phyloP scores from a whole-genome alignment of 2,888 invertebrate genomes.

The Lepidochitona cinerea region DNA sequence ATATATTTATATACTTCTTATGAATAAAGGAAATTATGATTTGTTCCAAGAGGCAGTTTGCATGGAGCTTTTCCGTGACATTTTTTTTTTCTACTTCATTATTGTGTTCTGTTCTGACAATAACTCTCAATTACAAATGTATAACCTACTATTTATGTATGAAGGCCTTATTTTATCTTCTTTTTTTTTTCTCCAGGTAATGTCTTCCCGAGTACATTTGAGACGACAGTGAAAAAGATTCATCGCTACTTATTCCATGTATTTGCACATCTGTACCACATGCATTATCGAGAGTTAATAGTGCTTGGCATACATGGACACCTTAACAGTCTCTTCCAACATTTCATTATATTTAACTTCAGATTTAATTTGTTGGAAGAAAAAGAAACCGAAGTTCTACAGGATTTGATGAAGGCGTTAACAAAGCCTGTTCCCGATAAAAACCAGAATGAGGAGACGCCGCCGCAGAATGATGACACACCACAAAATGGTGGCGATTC shows the following conservation, averaged over 20 bases:
- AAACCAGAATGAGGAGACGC: slow-evolving; percentile 50
- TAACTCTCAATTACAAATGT: too few species aligned
- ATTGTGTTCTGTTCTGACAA: too few species aligned
- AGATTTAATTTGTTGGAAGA: slow-evolving; percentile 94
- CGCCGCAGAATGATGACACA: background rate
- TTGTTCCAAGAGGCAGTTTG: too few species aligned
- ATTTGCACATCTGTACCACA: slow-evolving; percentile 97
- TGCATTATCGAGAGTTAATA: slow-evolving; percentile 96
- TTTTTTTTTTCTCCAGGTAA: slow-evolving; percentile 78
- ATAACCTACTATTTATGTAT: too few species aligned
- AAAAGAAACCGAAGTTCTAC: slow-evolving; percentile 95
- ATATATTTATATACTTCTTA: too few species aligned
- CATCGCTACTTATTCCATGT: slow-evolving; percentile 97
- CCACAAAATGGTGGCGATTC: too few species aligned
- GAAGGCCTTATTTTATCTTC: background rate
- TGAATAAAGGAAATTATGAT: too few species aligned
- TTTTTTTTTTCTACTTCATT: too few species aligned
- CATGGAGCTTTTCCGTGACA: too few species aligned
- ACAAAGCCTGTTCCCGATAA: slow-evolving; percentile 57
- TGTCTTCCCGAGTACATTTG: slow-evolving; percentile 95
- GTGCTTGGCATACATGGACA: slow-evolving; percentile 95
- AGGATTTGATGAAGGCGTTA: slow-evolving; percentile 78
- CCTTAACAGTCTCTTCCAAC: slow-evolving; percentile 97
- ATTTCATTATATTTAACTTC: slow-evolving; percentile 88
- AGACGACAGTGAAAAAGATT: slow-evolving; percentile 95